Conservation (phyloP, 2,888 invertebrate species). For the Drosophila pseudotalamancana region DNA sequence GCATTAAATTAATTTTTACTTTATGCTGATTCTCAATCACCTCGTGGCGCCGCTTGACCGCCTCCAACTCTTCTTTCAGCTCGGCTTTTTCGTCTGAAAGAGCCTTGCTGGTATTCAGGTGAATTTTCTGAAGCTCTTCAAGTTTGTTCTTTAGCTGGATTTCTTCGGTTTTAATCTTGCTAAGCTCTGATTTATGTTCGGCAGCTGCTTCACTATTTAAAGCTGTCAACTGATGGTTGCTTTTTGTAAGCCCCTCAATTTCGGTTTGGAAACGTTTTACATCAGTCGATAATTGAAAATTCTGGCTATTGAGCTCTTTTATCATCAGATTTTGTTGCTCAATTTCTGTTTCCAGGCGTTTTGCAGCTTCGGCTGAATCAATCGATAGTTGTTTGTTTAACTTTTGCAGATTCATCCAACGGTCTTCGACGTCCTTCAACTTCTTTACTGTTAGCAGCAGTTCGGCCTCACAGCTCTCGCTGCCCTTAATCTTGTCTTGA, state of each 20-base stretch:
- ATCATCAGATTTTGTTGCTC: neutral
- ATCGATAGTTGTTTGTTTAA: neutral
- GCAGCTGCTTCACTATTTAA: neutral
- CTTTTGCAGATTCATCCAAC: neutral
- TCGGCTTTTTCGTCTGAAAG: neutral
- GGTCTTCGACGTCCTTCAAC: neutral
- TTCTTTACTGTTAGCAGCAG: neutral
- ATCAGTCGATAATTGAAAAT: neutral
- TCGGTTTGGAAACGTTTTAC: neutral
- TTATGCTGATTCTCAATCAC: neutral
- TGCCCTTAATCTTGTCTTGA: neutral
- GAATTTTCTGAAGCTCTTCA: neutral
- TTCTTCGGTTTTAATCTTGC: neutral
- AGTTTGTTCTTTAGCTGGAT: neutral
- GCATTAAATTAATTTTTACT: neutral
- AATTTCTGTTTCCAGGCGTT: neutral
- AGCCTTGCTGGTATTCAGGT: neutral
- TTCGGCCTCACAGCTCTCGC: neutral
- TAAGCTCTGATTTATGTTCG: neutral
- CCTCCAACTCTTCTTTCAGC: neutral
- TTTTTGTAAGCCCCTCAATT: conserved; percentile 1
- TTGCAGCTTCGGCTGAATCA: neutral
- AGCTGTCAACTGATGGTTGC: neutral
- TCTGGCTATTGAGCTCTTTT: neutral
- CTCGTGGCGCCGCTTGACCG: conserved; percentile 1